A percentile compares a stretch with the other conserved stretches of the same genome.
Evolutionary conservation across 2,888 invertebrate species (phyloP).

Genomic region (Pyrgus malvae): DNA sequence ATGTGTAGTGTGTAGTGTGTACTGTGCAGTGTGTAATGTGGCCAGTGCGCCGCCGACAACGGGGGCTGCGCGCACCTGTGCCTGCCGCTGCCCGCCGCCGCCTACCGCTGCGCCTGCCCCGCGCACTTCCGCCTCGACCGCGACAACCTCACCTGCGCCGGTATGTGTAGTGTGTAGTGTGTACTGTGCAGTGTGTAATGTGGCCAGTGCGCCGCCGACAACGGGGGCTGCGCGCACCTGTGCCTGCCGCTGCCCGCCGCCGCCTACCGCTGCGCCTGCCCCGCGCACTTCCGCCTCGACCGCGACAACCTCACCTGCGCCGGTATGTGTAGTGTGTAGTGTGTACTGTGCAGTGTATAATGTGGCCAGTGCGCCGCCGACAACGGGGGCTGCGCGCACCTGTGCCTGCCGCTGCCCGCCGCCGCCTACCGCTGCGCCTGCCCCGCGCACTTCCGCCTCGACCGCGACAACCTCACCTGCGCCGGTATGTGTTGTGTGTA

Average conservation of each 20-base stretch:
- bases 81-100: slow-evolving; percentile 84
- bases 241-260: slow-evolving; percentile 87
- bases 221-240: slow-evolving; percentile 92
- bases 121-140: slow-evolving; percentile 88
- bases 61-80: slow-evolving; percentile 93
- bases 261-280: slow-evolving; percentile 87
- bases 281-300: slow-evolving; percentile 89
- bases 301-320: slow-evolving; percentile 88
- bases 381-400: slow-evolving; percentile 92
- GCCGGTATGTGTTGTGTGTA: slow-evolving; percentile 49
- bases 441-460: slow-evolving; percentile 90
- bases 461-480: slow-evolving; percentile 87
- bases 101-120: slow-evolving; percentile 88
- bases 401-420: slow-evolving; percentile 88
- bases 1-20: background rate
- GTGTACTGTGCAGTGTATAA: no score
- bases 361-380: slow-evolving; percentile 87
- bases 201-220: slow-evolving; percentile 88
- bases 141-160: slow-evolving; percentile 88
- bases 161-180: slow-evolving; percentile 35
- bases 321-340: slow-evolving; percentile 40
- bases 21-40: no score
- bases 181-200: no score
- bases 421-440: slow-evolving; percentile 86
- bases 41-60: slow-evolving; percentile 89